Base-by-base conservation (phyloP, 1,140 invertebrate genomes). In the Argopecten irradians region DNA sequence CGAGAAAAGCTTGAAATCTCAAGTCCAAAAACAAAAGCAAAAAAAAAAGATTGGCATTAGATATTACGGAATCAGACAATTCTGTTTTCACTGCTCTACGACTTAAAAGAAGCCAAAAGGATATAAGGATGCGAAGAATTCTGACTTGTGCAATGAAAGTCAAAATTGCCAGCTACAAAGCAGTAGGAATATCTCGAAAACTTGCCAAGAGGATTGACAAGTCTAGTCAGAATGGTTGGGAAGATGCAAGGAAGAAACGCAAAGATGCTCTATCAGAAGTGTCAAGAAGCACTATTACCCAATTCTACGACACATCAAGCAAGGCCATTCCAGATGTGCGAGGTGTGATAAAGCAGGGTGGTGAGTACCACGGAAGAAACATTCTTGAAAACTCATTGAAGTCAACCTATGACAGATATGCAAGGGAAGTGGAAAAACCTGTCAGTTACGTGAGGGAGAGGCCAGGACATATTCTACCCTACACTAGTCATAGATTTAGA, bases 161-260 rank as follows among this genome's bases (percentile, higher is more conserved):
- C 13, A 87, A 87, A 84, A 87, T 82, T 39, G 86, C 86, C 39
- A 34, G 71, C n/a, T 33, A 43, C 55, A 83, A 83, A 41, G 36
- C 86, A 83, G 35, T 34, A 13, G 82, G 86, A 19, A 87, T 87
- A 8, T 87, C 86, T 55, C 0, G 85, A 7, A 86, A 86, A 86
- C 85, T 86, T 14, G 19, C 22, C 1, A 86, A 86, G 32, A 43
- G 85, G 19, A 7, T 86, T 13, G n/a, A 71, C 13, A 34, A 86
- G 5, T 14, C 13, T 16, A 71, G 32, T 34, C 3, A 1, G 28
- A 36, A 32, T 46, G 43, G 85, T 0, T 71, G 39, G 41, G 43
- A 86, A 34, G 85, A 71, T 34, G 43, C 28, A 7, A 46, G 43
- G 19, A 35, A 83, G 32, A 35, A 22, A 28, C 19, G 28, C 16